These are phyloP conservation scores for Ostrea edulis DNA, from an alignment of 1,140 invertebrate species.

Conservation along the genomic window DNA sequence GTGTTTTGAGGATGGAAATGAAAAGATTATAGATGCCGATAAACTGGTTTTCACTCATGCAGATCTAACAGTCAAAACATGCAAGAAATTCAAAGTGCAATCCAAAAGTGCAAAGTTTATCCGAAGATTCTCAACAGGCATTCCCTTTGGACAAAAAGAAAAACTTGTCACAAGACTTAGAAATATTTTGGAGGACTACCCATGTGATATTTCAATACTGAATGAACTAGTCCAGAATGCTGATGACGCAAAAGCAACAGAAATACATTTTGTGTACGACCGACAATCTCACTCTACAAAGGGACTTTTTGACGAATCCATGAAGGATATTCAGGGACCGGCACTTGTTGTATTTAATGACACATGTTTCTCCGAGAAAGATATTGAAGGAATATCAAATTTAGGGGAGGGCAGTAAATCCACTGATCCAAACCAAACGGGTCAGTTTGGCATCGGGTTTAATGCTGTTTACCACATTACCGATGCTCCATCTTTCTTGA, in stretches of 20 bases:
- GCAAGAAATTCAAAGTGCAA: conserved; percentile 57
- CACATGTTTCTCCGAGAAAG: conserved; percentile 69
- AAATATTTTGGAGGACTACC: conserved; percentile 66
- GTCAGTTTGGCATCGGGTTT: conserved; percentile 76
- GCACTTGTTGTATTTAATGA: conserved; percentile 76
- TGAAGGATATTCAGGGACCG: conserved; percentile 71
- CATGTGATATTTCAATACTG: conserved; percentile 65
- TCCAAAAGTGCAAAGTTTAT: conserved; percentile 60
- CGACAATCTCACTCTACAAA: conserved; percentile 15
- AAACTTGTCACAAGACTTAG: conserved; percentile 67
- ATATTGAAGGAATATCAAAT: conserved; percentile 74
- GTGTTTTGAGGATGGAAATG: conserved; percentile 64
- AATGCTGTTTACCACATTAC: conserved; percentile 77
- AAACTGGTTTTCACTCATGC: conserved; percentile 57
- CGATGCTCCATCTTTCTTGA: conserved; percentile 75
- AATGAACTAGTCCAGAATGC: conserved; percentile 79
- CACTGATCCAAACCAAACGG: conserved; percentile 68
- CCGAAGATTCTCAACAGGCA: conserved; percentile 14
- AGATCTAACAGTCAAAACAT: conserved; percentile 47
- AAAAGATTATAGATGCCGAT: conserved; percentile 40
- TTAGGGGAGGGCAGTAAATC: conserved; percentile 72
- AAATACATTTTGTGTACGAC: conserved; percentile 60
- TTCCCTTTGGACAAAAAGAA: conserved; percentile 72
- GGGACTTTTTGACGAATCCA: conserved; percentile 64
- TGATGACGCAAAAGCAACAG: conserved; percentile 74